phyloP scores from a whole-genome alignment of 1,140 invertebrate species.

The Apis laboriosa region DNA sequence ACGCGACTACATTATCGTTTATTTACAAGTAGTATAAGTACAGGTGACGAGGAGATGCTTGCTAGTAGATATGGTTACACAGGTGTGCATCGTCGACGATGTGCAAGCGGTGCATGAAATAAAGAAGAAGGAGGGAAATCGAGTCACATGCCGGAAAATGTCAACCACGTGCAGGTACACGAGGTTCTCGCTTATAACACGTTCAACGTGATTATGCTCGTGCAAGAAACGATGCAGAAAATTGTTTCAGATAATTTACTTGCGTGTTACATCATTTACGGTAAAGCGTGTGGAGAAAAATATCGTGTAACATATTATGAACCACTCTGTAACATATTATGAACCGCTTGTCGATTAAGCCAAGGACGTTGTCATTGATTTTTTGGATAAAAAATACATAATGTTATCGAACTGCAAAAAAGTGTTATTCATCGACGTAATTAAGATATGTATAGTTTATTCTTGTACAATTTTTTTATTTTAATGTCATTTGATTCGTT shows the following conservation, averaged over 20 bases:
- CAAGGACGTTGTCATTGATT: neutral
- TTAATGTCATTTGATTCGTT: neutral
- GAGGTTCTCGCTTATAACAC: conserved; percentile 52
- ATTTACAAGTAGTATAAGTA: conserved; percentile 12
- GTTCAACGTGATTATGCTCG: conserved; percentile 46
- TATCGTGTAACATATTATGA: conserved; percentile 3
- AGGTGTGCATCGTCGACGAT: conserved; percentile 35
- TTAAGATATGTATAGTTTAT: too few relatives aligned
- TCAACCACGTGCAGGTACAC: conserved; percentile 66
- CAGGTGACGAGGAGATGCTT: conserved; percentile 9
- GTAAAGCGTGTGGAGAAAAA: neutral
- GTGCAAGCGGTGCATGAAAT: conserved; percentile 36
- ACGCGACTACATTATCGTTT: neutral
- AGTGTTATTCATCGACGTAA: neutral
- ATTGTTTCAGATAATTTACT: conserved; percentile 49
- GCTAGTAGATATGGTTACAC: conserved; percentile 30
- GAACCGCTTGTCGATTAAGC: neutral
- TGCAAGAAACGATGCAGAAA: conserved; percentile 45
- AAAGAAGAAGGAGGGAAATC: conserved; percentile 10
- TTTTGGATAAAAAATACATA: neutral
- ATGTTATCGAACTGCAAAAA: neutral
- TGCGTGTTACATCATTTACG: conserved; percentile 32
- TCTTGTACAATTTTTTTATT: neutral
- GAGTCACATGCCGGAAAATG: conserved; percentile 67
- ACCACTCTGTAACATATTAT: neutral